A percentile compares a stretch with the other conserved stretches of the same genome.
phyloP scores from a whole-genome alignment of 2,113 vertebrate genomes.

The Typhlomys cinereus region DNA sequence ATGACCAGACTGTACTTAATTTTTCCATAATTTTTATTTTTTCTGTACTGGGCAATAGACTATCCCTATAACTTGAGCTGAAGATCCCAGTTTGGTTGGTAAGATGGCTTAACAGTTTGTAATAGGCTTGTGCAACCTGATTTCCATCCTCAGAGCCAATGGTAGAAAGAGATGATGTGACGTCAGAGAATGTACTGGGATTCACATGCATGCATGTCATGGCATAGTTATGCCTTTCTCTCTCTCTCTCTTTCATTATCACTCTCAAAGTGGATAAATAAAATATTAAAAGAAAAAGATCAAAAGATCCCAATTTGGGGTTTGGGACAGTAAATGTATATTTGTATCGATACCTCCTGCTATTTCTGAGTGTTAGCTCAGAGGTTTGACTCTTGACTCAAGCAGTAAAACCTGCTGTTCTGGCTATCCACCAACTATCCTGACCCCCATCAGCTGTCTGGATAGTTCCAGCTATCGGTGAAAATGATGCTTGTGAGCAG shows the following conservation, averaged over 20 bases:
- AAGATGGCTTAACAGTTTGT: no score
- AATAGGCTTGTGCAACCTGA: no score
- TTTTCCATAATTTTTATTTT: background rate
- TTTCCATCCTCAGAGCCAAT: no score
- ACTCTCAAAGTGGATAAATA: no score
- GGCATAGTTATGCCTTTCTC: no score
- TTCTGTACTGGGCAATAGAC: background rate
- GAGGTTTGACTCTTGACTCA: background rate
- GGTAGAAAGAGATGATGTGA: no score
- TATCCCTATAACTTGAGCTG: conserved; percentile 35
- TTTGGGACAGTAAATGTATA: background rate
- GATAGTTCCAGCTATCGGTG: background rate
- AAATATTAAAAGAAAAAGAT: no score
- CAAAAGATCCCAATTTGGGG: background rate
- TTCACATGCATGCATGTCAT: no score
- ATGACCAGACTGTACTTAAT: background rate
- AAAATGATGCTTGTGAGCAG: background rate
- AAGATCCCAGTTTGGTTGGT: background rate
- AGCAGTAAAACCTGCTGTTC: background rate
- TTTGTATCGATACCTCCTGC: background rate
- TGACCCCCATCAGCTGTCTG: background rate
- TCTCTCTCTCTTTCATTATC: no score
- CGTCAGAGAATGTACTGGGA: no score
- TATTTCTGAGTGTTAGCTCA: background rate
- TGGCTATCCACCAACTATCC: background rate